Evolutionary conservation across 1,140 invertebrate species (phyloP).

Genomic region (fruit fly (Drosophila melanogaster)): DNA sequence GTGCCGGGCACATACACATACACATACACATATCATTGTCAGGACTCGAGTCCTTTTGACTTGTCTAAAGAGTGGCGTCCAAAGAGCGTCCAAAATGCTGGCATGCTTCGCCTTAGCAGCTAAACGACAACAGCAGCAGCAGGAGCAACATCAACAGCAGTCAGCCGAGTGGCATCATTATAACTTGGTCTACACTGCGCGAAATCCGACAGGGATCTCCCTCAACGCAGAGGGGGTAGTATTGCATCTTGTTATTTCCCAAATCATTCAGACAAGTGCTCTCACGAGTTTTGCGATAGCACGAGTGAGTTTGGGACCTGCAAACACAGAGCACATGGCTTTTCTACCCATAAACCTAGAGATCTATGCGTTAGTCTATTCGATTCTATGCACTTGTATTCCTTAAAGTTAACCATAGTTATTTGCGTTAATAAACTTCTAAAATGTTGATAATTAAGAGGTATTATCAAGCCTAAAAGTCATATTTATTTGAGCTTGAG

Average conservation of each 20-base stretch:
- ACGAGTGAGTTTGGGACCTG: background rate
- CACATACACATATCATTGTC: constrained; percentile 80
- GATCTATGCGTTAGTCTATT: too few species aligned
- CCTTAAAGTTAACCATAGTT: too few species aligned
- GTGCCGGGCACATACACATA: constrained; percentile 68
- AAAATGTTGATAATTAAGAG: too few species aligned
- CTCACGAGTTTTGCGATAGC: background rate
- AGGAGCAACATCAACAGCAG: constrained; percentile 35
- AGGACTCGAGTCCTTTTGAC: constrained; percentile 70
- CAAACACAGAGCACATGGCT: too few species aligned
- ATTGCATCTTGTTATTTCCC: constrained; percentile 22
- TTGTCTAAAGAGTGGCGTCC: constrained; percentile 59
- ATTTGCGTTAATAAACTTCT: too few species aligned
- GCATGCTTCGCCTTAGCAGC: constrained; percentile 74
- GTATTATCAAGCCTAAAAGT: too few species aligned
- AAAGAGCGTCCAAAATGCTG: constrained; percentile 64
- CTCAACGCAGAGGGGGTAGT: too few species aligned
- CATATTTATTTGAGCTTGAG: too few species aligned
- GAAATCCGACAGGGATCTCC: constrained; percentile 1
- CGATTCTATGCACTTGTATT: too few species aligned
- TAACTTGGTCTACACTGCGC: constrained; percentile 60
- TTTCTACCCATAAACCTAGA: too few species aligned
- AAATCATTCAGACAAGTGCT: constrained; percentile 31
- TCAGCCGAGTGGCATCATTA: constrained; percentile 68
- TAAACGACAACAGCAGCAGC: constrained; percentile 14